Base-by-base conservation (phyloP, 2,797 vertebrate genomes). In the Gymnocypris eckloni region DNA sequence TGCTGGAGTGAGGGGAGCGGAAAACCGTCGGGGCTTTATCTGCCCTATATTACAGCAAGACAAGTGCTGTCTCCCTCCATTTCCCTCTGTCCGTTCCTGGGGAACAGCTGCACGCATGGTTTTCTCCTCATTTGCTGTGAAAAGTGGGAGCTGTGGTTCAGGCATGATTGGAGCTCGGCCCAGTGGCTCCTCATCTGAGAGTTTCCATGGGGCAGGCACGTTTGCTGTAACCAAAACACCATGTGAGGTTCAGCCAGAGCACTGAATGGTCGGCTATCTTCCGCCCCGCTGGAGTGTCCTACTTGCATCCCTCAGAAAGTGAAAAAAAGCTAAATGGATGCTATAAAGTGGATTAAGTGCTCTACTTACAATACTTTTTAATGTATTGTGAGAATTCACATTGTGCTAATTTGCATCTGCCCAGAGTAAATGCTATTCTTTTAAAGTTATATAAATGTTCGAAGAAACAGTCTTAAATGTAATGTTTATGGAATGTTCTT, bases 61-160 rank as follows among this genome's bases (percentile, higher is more conserved):
- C 69, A 86, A 83, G 64, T 86, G 77, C 84, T 81, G 61, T 39
- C 69, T 79, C 71, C 66, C n/a, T 89, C 89, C 92, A 37, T 81
- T 67, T 77, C 88, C 88, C 89, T 86, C 64, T 67, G 87, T 92
- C 86, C 86, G 85, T 90, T 93, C 90, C 80, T 78, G 88, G 91
- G 90, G 90, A 93, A 93, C 93, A 95, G 93, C 93, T 94, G 93
- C 93, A 91, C 88, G 89, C 84, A 84, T 88, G 93, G 92, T 93
- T 93, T 93, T 92, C 90, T 90, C 86, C 28, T 86, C 79, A 77
- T 86, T 86, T 33, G 22, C 75, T 73, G 39, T 80, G 73, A 77
- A 81, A 81, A 86, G 86, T 64, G 61, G 71, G 66, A 82, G 72
- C 78, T 88, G 92, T 77, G 93, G 93, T 92, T 94, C 91, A 87